Conservation (phyloP, 2,113 vertebrate genomes). For the Herpailurus yagouaroundi region DNA sequence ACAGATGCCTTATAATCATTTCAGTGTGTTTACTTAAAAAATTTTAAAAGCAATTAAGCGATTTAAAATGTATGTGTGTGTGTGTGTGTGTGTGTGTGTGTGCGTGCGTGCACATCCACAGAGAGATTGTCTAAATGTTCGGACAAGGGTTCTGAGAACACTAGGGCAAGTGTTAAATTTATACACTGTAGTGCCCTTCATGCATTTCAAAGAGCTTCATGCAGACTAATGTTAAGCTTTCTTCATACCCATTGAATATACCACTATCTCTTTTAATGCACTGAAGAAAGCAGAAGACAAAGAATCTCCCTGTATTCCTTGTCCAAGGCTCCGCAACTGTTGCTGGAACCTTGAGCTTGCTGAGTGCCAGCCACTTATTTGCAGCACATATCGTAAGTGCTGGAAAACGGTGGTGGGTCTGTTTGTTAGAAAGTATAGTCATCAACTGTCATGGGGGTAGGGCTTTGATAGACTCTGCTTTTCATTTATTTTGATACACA, state of each 20-base stretch:
- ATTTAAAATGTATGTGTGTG: conserved; percentile 41
- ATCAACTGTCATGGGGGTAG: neutral
- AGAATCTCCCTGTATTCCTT: conserved; percentile 65
- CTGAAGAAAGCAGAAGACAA: conserved; percentile 65
- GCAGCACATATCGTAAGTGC: neutral
- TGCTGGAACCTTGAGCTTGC: conserved; percentile 56
- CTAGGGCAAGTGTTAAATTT: conserved; percentile 66
- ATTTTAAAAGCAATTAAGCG: conserved; percentile 69
- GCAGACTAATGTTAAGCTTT: conserved; percentile 66
- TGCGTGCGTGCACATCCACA: neutral
- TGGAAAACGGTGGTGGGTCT: neutral
- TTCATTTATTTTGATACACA: neutral
- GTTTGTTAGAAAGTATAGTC: conserved; percentile 29
- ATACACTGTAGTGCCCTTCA: conserved; percentile 56
- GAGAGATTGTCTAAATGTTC: conserved; percentile 56
- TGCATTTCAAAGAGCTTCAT: conserved; percentile 76
- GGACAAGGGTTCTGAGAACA: conserved; percentile 27
- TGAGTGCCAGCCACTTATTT: conserved; percentile 33
- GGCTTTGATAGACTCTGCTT: neutral
- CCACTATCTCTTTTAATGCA: conserved; percentile 63
- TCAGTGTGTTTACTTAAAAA: conserved; percentile 71
- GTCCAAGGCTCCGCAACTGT: conserved; percentile 65
- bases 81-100: neutral
- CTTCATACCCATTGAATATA: conserved; percentile 73
- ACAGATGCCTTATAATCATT: conserved; percentile 72